Percentiles rank a stretch among this genome's conserved stretches.
These are phyloP conservation scores for Glaucidium brasilianum DNA, from an alignment of 2,113 vertebrate species.

Conservation along the genomic window DNA sequence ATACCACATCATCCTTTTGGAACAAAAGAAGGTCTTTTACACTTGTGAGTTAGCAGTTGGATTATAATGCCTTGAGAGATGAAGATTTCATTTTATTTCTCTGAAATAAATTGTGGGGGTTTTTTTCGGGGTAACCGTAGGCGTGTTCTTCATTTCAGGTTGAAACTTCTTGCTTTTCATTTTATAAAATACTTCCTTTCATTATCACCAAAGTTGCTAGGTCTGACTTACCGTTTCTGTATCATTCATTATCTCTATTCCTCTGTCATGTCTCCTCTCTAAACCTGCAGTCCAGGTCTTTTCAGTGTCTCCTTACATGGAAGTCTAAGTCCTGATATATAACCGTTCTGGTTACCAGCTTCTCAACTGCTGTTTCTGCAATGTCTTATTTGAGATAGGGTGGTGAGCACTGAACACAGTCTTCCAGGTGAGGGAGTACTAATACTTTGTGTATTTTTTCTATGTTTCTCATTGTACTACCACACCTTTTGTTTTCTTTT, in stretches of 20 bases:
- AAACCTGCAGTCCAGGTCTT: conserved; percentile 41
- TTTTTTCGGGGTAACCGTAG: not conserved
- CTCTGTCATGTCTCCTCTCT: conserved; percentile 57
- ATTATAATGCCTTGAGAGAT: not conserved
- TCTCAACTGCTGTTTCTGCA: conserved; percentile 56
- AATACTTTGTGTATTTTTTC: conserved; percentile 1
- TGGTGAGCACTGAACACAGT: conserved; percentile 43
- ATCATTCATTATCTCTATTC: conserved; percentile 50
- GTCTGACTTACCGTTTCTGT: conserved; percentile 7
- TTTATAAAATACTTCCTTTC: not conserved
- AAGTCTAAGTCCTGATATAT: conserved; percentile 47
- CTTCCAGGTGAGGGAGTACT: conserved; percentile 61
- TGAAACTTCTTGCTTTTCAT: not conserved
- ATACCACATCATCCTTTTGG: not conserved
- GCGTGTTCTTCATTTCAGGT: not conserved
- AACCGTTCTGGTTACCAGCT: conserved; percentile 36
- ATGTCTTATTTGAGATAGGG: conserved; percentile 61
- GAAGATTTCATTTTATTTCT: not conserved
- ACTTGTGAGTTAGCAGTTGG: not conserved
- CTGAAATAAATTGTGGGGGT: not conserved
- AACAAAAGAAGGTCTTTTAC: not conserved
- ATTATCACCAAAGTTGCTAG: not conserved
- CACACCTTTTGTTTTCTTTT: not conserved
- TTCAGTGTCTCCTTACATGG: conserved; percentile 52
- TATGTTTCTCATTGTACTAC: not conserved